These are phyloP conservation scores for Amphiura filiformis DNA, from an alignment of 35 echinoderm and acorn worm genomes.

Conservation along the genomic window DNA sequence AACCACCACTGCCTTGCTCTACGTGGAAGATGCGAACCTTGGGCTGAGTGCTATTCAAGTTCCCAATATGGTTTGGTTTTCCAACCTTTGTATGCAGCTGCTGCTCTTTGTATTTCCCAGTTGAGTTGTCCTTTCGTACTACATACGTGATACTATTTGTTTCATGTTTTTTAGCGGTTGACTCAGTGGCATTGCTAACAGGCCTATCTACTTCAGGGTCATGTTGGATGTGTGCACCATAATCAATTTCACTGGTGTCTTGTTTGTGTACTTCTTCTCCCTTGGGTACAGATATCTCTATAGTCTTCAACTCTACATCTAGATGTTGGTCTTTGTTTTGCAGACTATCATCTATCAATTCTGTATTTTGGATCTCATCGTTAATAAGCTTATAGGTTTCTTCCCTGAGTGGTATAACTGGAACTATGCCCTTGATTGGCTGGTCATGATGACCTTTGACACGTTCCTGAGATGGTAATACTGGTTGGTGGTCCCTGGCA, in stretches of 20 bases:
- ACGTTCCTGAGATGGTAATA: background rate
- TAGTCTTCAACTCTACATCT: background rate
- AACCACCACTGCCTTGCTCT: background rate
- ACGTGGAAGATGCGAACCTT: background rate
- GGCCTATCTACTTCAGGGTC: background rate
- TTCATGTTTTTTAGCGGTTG: no score
- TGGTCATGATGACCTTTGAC: background rate
- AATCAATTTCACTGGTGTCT: no score
- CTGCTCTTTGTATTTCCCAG: background rate
- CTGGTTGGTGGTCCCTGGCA: background rate
- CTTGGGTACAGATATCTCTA: background rate
- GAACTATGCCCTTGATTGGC: background rate
- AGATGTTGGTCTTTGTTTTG: background rate
- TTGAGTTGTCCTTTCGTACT: background rate
- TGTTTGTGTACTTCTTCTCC: no score
- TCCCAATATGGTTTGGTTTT: background rate
- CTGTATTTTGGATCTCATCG: background rate
- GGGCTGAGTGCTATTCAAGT: background rate
- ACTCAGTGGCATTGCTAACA: no score
- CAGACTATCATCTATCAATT: background rate
- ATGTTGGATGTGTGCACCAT: no score
- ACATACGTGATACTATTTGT: background rate
- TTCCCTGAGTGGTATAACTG: background rate
- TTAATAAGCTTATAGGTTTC: background rate
- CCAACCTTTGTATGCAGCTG: background rate